phyloP scores from a whole-genome alignment of 2,113 vertebrate species.

The Chauna torquata region DNA sequence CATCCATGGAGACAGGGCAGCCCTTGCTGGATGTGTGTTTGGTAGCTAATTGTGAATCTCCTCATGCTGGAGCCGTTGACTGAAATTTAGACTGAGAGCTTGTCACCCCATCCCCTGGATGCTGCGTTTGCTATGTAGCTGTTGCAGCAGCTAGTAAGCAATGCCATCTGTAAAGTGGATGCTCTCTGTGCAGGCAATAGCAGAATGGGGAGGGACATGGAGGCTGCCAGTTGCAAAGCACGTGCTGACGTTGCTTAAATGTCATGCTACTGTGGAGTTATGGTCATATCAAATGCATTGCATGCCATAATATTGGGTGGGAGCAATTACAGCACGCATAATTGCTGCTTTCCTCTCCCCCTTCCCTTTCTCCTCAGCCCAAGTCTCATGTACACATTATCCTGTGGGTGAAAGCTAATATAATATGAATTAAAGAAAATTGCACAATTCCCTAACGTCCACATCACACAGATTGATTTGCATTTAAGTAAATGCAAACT shows the following conservation, averaged over 20 bases:
- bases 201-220: accelerated
- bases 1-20: not conserved
- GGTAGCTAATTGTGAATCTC: not conserved
- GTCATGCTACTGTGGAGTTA: not conserved
- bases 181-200: not conserved
- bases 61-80: not conserved
- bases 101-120: not conserved
- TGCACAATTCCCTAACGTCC: not conserved
- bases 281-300: not conserved
- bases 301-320: not conserved
- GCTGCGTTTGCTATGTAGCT: not conserved
- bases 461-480: slow-evolving; percentile 54
- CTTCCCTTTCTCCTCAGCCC: not conserved
- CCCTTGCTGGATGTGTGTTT: not conserved
- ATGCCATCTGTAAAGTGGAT: not conserved
- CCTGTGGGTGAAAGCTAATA: slow-evolving; percentile 29
- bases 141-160: not conserved
- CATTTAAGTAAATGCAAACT: slow-evolving; percentile 65
- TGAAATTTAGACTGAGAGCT: not conserved
- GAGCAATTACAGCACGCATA: not conserved
- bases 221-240: not conserved
- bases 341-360: not conserved
- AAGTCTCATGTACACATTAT: not conserved
- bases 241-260: not conserved
- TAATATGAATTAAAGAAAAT: slow-evolving; percentile 24